These are phyloP conservation scores for Glomeris marginata DNA, from an alignment of 2,888 invertebrate species.

Conservation along the genomic window DNA sequence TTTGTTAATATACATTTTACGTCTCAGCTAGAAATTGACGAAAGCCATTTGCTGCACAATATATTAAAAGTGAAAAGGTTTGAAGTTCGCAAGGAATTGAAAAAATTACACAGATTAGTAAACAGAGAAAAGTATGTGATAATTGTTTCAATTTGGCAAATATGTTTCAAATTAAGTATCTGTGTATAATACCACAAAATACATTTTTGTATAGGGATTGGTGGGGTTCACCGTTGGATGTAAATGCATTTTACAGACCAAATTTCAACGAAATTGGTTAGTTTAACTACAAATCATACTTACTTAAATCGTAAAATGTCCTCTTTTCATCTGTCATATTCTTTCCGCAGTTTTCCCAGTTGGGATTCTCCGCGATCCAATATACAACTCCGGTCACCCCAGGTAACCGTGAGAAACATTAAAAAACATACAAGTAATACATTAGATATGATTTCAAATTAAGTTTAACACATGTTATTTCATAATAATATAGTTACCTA, in stretches of 20 bases:
- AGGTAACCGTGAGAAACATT: conserved; percentile 20
- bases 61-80: conserved; percentile 59
- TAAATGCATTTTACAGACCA: conserved; percentile 89
- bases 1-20: conserved; percentile 10
- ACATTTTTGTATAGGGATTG: conserved; percentile 23
- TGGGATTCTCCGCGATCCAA: conserved; percentile 29
- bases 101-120: conserved; percentile 48
- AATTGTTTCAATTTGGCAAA: background rate
- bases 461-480: background rate
- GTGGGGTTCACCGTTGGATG: conserved; percentile 53
- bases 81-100: conserved; percentile 55
- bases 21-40: conserved; percentile 42
- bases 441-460: background rate
- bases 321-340: too few species aligned
- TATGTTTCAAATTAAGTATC: background rate
- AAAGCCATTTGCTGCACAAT: conserved; percentile 65
- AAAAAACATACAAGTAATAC: background rate
- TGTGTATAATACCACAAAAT: conserved; percentile 15
- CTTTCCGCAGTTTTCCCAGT: conserved; percentile 26
- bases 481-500: conserved; percentile 22
- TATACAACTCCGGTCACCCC: conserved; percentile 26
- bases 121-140: conserved; percentile 48
- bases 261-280: conserved; percentile 83
- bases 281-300: conserved; percentile 21
- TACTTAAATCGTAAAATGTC: too few species aligned